Base-by-base conservation (phyloP, 2,797 vertebrate species). In the Gallinago solitaria region DNA sequence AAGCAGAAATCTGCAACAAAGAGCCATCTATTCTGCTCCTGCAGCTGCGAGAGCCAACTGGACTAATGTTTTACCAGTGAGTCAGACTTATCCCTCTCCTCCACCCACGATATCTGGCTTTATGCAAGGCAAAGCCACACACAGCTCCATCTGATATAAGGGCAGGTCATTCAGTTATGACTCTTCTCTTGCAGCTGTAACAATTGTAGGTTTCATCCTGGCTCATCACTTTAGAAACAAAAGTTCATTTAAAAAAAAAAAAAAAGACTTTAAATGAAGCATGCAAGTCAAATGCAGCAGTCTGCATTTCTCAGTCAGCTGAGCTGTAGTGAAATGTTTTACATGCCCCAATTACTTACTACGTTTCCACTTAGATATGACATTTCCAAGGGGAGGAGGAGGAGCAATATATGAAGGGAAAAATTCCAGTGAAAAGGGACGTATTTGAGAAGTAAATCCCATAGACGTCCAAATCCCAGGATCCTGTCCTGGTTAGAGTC, bases 331-430 rank as follows among this genome's bases (percentile, higher is more conserved):
- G 79, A 95, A 95, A 93, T 87, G 87, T 88, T 98, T 96, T 94
- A 96, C 91, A 95, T 47, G 95, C 91, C 91, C 95, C 85, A 94
- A 86, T 97, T 97, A 95, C 77, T 96, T 97, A 95, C 88, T 96
- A 90, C 30, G 11, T 45, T 90, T 93, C 81, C 41, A 92, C 88
- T 95, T 91, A 90, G 68, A 87, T 51, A 93, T 5, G 48, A 87
- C 82, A 93, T 91, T 95, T 96, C 88, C 75, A 93, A 95, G 86
- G 65, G 79, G 45, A 93, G 60, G 53, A 93, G 60, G 53, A 81
- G 43, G 47, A 96, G 17, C 71, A 89, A 70, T 82, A 91, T 93
- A 73, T 43, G 32, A 87, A 82, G 78, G 54, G 56, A 86, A 83
- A 94, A 91, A 60, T 65, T 63, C 28, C 61, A 81, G 73, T 56